A percentile compares a stretch with the other conserved stretches of the same genome.
These are phyloP conservation scores for Orthosia gothica DNA, from an alignment of 2,888 invertebrate genomes.

Conservation along the genomic window DNA sequence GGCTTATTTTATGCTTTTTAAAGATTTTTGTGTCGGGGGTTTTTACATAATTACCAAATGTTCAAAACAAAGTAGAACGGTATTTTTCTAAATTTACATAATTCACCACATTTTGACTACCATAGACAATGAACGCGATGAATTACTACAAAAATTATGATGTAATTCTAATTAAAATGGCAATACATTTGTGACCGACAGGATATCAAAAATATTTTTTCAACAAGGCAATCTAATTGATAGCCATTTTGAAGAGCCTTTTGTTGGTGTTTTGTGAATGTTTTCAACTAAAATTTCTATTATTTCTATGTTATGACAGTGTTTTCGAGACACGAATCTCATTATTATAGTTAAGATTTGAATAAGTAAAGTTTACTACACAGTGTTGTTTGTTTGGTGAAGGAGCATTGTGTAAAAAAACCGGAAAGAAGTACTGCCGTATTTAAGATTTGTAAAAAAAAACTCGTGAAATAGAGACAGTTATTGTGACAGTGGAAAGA, in stretches of 20 bases:
- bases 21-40: no score
- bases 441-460: constrained; percentile 79
- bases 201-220: constrained; percentile 89
- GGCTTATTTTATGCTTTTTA: no score
- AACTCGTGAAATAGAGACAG: constrained; percentile 69
- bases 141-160: constrained; percentile 65
- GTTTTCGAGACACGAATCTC: constrained; percentile 68
- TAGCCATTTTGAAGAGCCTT: constrained; percentile 92
- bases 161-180: constrained; percentile 84
- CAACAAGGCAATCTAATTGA: constrained; percentile 90
- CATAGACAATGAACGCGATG: constrained; percentile 77
- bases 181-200: constrained; percentile 87
- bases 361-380: constrained; percentile 70
- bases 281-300: constrained; percentile 87
- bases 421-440: constrained; percentile 88
- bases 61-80: no score
- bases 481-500: constrained; percentile 70
- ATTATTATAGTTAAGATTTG: constrained; percentile 67
- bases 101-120: constrained; percentile 9
- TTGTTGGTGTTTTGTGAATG: constrained; percentile 92
- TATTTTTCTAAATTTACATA: no score
- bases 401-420: constrained; percentile 85
- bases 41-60: no score
- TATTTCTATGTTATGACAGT: constrained; percentile 79
- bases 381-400: constrained; percentile 84